Base-by-base conservation (phyloP, 2,113 vertebrate genomes). In the Lophius piscatorius region DNA sequence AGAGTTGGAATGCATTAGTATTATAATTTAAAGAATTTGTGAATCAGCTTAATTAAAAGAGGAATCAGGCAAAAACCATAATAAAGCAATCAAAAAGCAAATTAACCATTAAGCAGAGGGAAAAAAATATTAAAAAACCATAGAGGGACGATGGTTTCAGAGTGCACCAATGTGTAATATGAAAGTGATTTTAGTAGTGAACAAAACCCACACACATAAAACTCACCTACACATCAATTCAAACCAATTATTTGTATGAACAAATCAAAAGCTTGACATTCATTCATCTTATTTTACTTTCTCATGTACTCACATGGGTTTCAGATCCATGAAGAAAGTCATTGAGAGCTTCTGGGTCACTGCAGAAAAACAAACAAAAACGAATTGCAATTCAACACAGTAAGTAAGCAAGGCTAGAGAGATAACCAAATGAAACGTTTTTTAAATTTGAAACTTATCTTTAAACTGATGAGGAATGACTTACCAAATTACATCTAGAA, bases 401-500 rank as follows among this genome's bases (percentile, higher is more conserved):
- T 3, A 18, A 23, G 23, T 4, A 38, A 12, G 22, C 16, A 6
- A 16, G 4, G 45, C 2, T 0, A 29, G 5, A 14, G 1, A 48
- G 3, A 50, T 0, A 48, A n/a, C 10, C n/a, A n/a, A n/a, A n/a
- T n/a, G n/a, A n/a, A n/a, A n/a, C 12, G 2, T 36, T 40, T 48
- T 13, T 36, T 12, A 10, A n/a, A 18, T 6, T 17, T 17, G 42
- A 52, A 68, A 28, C 14, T 9, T 2, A 41, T 34, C 2, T 26
- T 47, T 6, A 11, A 54, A 3, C 0, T 4, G 4, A 5, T 65
- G 13, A 44, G 11, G 6, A 24, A 2, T 2, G 5, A 93, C 95
- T 93, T 89, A 98, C 96, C 96, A 98, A 91, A 98, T 98, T 86
- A 98, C 95, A 92, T 98, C 96, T 93, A 98, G 91, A 94, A 98